Conservation (phyloP, 2,888 invertebrate species). For the Steinernema scapterisci region DNA sequence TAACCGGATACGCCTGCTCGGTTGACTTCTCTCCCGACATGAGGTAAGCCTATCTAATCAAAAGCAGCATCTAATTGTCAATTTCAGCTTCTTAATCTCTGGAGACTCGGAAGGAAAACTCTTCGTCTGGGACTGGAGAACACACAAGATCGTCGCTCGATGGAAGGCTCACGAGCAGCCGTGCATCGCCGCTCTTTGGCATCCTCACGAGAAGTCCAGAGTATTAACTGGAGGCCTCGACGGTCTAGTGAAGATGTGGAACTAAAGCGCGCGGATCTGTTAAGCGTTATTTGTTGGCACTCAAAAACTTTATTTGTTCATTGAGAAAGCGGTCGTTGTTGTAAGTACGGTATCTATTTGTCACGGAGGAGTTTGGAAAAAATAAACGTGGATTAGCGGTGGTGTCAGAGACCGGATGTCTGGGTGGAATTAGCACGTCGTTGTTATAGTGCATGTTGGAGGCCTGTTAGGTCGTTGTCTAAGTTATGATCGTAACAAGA, state of each 20-base stretch:
- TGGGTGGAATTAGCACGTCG: no score
- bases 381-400: no score
- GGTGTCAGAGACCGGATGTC: no score
- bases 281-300: neutral
- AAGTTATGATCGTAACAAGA: no score
- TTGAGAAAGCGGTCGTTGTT: constrained; percentile 7
- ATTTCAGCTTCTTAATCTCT: constrained; percentile 84
- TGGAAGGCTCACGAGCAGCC: constrained; percentile 99
- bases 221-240: constrained; percentile 99
- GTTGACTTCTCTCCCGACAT: constrained; percentile 97
- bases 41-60: constrained; percentile 74
- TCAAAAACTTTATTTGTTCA: constrained; percentile 33
- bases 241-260: constrained; percentile 97
- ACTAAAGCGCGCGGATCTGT: constrained; percentile 72
- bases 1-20: constrained; percentile 96
- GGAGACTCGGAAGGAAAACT: constrained; percentile 99
- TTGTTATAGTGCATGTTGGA: no score
- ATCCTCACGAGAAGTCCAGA: constrained; percentile 96
- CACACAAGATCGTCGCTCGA: constrained; percentile 94
- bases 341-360: constrained; percentile 15
- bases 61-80: neutral
- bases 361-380: neutral
- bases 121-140: constrained; percentile 99
- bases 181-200: constrained; percentile 92
- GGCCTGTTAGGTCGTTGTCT: no score